A percentile compares a stretch with the other conserved stretches of the same genome.
These are phyloP conservation scores for Dysdera silvatica DNA, from an alignment of 1,140 invertebrate species.

Conservation along the genomic window DNA sequence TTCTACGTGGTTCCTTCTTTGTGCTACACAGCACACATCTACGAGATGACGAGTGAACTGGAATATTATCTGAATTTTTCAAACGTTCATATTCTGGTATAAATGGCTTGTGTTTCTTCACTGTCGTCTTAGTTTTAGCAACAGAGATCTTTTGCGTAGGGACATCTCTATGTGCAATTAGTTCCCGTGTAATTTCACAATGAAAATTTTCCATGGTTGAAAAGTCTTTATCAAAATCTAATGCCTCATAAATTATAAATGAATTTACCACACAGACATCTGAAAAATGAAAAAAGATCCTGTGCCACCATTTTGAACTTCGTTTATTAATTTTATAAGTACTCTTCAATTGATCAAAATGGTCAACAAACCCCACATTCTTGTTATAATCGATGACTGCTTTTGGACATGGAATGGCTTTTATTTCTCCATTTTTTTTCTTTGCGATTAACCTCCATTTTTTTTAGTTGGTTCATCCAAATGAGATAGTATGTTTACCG, in stretches of 20 bases:
- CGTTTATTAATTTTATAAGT: neutral
- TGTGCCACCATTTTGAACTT: neutral
- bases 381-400: constrained; percentile 29
- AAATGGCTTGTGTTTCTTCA: neutral
- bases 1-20: neutral
- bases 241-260: neutral
- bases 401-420: constrained; percentile 36
- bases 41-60: neutral
- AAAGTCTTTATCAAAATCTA: neutral
- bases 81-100: neutral
- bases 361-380: constrained; percentile 1
- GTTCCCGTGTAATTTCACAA: neutral
- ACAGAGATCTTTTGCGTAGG: neutral
- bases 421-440: constrained; percentile 15
- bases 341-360: constrained; percentile 8
- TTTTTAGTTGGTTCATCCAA: neutral
- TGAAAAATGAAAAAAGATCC: constrained; percentile 1
- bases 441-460: constrained; percentile 1
- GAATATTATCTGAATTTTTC: neutral
- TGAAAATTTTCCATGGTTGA: neutral
- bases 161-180: neutral
- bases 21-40: neutral
- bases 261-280: neutral
- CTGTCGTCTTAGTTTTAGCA: neutral
- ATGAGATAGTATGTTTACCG: constrained; percentile 27